phyloP scores from a whole-genome alignment of 2,888 invertebrate genomes.

The Epiblema foenella region DNA sequence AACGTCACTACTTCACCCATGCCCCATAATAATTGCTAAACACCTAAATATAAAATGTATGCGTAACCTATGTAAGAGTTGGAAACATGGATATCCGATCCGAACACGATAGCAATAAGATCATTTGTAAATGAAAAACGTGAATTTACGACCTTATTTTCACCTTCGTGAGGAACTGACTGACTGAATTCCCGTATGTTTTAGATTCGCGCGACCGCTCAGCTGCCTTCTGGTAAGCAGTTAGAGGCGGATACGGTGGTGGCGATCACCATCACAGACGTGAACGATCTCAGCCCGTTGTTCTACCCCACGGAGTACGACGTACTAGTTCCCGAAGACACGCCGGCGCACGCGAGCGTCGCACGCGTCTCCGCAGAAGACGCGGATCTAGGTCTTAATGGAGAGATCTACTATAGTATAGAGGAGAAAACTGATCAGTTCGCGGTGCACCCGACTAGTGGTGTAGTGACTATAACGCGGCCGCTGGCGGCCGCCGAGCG shows the following conservation, averaged over 20 bases:
- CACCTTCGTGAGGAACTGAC: no score
- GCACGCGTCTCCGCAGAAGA: constrained; percentile 94
- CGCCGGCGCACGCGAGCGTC: constrained; percentile 92
- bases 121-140: no score
- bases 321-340: constrained; percentile 94
- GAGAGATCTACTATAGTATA: constrained; percentile 98
- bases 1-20: no score
- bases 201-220: constrained; percentile 79
- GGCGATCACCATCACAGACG: constrained; percentile 90
- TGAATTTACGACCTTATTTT: no score
- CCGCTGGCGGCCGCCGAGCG: constrained; percentile 89
- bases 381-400: constrained; percentile 97
- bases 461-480: constrained; percentile 93
- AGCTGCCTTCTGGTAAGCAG: constrained; percentile 84
- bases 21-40: no score
- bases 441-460: constrained; percentile 96
- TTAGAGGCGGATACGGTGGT: constrained; percentile 90
- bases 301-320: constrained; percentile 96
- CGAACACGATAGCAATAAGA: no score
- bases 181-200: constrained; percentile 66
- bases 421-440: constrained; percentile 92
- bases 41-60: no score
- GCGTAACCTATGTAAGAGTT: no score
- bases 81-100: no score
- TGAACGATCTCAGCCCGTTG: constrained; percentile 96